Base-by-base conservation (phyloP, 1,140 invertebrate genomes). In the Papilio helenus region DNA sequence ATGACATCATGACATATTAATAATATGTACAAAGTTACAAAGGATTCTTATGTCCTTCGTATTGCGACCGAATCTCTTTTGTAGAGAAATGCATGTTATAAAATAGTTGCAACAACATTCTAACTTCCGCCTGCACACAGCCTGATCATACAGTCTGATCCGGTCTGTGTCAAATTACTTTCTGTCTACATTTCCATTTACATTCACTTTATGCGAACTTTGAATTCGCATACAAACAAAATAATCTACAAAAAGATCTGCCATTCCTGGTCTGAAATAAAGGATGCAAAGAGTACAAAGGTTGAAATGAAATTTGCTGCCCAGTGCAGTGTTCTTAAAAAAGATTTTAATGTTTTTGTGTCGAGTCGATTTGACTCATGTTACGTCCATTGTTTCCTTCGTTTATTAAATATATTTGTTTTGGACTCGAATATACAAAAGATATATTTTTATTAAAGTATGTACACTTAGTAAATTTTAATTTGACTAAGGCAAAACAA, bases 181-280 rank as follows among this genome's bases (percentile, higher is more conserved):
- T 51, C 49, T 51, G 44, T 46, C 44, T 20, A 46, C 72, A 73
- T 73, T 73, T 46, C 72, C 72, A 73, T 73, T 76, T 51, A 23
- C 16, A 76, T 76, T 51, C 73, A 51, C 73, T 76, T 76, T 76
- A 46, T 76, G 12, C 23, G 26, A 76, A 51, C 73, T 76, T 76
- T 16, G 26, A 34, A 14, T 14, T 26, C 20, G 46, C 73, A 29
- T 76, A 18, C 73, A 29, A 49, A 49, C 73, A 76, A 76, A 44
- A 76, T 49, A 76, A 55, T 34, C 42, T 76, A 18, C 10, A 18
- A 44, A 46, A 51, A 76, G 73, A 29, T 76, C 46, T 76, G 72
- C 26, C 44, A 76, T 55, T 76, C 72, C n/a, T 20, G 44, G 5
- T 29, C 73, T 49, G 12, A 76, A 55, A 76, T 76, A 76, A 55